These are phyloP conservation scores for Rhingia campestris DNA, from an alignment of 2,888 invertebrate species.

Conservation along the genomic window DNA sequence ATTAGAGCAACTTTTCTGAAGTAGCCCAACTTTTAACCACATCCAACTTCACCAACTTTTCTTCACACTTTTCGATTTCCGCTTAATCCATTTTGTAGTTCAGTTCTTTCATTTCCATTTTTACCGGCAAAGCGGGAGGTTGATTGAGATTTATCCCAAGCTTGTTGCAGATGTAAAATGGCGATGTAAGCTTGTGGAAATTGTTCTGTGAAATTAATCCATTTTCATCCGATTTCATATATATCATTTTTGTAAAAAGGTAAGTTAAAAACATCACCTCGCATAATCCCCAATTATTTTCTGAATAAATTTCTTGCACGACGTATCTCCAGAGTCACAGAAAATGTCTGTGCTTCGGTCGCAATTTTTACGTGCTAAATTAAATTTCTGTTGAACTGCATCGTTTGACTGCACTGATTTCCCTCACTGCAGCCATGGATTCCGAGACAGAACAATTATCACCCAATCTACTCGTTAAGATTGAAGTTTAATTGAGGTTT, in stretches of 20 bases:
- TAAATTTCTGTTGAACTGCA: constrained; percentile 82
- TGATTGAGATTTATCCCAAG: background rate
- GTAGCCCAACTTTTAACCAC: background rate
- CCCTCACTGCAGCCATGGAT: constrained; percentile 82
- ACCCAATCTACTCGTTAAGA: background rate
- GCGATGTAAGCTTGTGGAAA: background rate
- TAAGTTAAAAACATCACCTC: constrained; percentile 12
- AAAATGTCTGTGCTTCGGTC: constrained; percentile 84
- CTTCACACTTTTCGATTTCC: constrained; percentile 24
- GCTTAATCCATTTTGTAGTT: constrained; percentile 16
- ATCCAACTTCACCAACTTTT: constrained; percentile 4
- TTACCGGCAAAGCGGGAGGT: constrained; percentile 10
- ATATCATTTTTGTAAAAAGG: constrained; percentile 1
- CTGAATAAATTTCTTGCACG: constrained; percentile 82
- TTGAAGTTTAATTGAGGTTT: background rate
- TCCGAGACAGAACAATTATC: constrained; percentile 80
- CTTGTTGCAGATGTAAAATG: background rate
- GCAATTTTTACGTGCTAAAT: constrained; percentile 85
- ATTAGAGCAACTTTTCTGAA: background rate
- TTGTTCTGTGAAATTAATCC: constrained; percentile 31
- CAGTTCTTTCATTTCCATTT: constrained; percentile 55
- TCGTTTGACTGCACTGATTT: constrained; percentile 81
- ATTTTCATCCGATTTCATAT: constrained; percentile 11
- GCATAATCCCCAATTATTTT: background rate
- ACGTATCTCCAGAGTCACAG: constrained; percentile 85